Percentiles rank a stretch among this genome's conserved stretches.
These are phyloP conservation scores for Morus bassanus DNA, from an alignment of 2,797 vertebrate species.

Conservation along the genomic window DNA sequence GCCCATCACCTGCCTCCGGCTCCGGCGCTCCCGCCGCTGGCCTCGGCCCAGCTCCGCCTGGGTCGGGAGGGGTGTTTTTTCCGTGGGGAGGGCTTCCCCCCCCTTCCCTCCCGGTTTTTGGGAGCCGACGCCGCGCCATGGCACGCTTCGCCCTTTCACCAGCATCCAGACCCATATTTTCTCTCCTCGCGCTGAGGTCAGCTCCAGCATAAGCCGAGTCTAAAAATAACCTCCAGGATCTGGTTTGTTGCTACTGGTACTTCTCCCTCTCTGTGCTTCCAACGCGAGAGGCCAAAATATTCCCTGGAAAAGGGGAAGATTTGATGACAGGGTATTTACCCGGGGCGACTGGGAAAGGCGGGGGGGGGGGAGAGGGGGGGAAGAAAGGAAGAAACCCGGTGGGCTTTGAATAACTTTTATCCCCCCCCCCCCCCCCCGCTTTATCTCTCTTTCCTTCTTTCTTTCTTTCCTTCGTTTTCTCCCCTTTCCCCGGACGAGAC, in stretches of 20 bases:
- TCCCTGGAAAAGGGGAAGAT: neutral
- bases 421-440: too few relatives aligned
- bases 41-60: neutral
- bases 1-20: neutral
- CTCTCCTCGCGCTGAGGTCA: neutral
- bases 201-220: neutral
- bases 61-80: neutral
- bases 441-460: neutral
- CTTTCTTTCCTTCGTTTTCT: neutral
- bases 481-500: constrained; percentile 35
- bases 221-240: constrained; percentile 7
- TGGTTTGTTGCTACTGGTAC: neutral
- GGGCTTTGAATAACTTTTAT: neutral
- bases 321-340: neutral
- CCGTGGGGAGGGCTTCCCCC: accelerated
- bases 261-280: neutral
- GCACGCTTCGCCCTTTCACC: neutral
- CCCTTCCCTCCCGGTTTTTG: neutral
- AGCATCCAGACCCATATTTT: neutral
- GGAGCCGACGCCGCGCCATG: neutral
- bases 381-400: neutral
- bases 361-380: too few relatives aligned
- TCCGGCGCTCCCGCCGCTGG: neutral
- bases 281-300: neutral
- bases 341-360: neutral